Percentiles rank a stretch among this genome's conserved stretches.
Conservation (phyloP, 2,888 invertebrate genomes). For the Drosophila mayaguana region DNA sequence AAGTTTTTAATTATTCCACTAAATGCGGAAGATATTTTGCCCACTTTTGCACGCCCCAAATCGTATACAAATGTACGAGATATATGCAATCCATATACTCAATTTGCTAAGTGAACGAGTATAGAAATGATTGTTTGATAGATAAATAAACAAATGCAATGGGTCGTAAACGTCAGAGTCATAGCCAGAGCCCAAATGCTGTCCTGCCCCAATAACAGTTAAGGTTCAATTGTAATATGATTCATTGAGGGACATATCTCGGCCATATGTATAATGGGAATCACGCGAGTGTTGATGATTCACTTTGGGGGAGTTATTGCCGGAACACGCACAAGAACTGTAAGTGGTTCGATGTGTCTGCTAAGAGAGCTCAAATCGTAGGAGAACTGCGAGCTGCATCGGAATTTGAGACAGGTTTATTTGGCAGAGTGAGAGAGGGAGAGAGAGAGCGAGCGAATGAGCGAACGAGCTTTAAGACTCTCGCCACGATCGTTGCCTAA, state of each 20-base stretch:
- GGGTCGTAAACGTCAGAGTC: neutral
- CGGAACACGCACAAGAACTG: neutral
- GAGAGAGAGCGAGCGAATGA: constrained; percentile 6
- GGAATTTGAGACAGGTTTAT: constrained; percentile 6
- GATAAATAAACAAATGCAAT: neutral
- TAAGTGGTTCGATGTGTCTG: neutral
- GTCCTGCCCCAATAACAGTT: constrained; percentile 34
- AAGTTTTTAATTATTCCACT: neutral
- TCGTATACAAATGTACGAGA: too few relatives aligned
- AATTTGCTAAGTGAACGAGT: neutral
- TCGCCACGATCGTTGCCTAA: constrained; percentile 40
- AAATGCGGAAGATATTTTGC: too few relatives aligned
- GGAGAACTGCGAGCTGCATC: neutral
- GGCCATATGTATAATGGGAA: neutral
- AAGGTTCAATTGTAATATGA: constrained; percentile 14
- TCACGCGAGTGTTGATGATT: constrained; percentile 21
- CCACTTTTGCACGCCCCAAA: too few relatives aligned
- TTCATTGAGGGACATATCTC: constrained; percentile 21
- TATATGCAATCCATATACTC: neutral
- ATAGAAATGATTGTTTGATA: neutral
- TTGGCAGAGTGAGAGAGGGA: neutral
- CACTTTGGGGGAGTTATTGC: constrained; percentile 15
- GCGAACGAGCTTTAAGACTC: constrained; percentile 3
- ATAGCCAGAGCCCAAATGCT: neutral
- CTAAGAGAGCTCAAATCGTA: neutral